These are phyloP conservation scores for Sylvia atricapilla DNA, from an alignment of 2,113 vertebrate species.

Conservation along the genomic window DNA sequence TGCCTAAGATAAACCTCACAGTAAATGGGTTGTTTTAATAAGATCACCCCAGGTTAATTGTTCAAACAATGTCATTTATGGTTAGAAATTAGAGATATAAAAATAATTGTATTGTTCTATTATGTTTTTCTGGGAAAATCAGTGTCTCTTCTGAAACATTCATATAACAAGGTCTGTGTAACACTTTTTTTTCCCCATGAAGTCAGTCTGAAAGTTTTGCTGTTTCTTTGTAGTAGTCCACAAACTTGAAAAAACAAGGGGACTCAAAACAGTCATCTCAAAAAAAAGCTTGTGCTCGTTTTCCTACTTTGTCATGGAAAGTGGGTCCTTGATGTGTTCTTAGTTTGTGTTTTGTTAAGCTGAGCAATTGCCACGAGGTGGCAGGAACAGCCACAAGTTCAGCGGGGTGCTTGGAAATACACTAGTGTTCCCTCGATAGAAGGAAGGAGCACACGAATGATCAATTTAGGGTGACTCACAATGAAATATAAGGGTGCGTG, in stretches of 20 bases:
- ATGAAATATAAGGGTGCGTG: background rate
- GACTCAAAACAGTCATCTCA: background rate
- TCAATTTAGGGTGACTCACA: background rate
- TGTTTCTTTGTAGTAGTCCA: background rate
- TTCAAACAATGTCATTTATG: background rate
- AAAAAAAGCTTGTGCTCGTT: background rate
- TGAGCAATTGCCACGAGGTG: slow-evolving; percentile 17
- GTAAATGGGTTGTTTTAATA: background rate
- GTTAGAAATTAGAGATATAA: background rate
- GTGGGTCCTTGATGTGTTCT: rapidly evolving
- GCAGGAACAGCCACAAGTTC: slow-evolving; percentile 30
- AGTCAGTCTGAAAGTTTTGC: background rate
- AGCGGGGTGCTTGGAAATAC: background rate
- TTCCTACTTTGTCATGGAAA: background rate
- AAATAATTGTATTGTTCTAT: background rate
- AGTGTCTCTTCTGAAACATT: background rate
- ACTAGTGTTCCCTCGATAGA: background rate
- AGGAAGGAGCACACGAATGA: background rate
- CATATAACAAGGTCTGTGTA: rapidly evolving
- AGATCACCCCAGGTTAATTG: background rate
- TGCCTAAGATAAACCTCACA: background rate
- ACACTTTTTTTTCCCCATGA: background rate
- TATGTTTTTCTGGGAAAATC: background rate
- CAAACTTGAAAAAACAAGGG: background rate
- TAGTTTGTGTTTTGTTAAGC: background rate